Evolutionary conservation across 2,113 vertebrate species (phyloP), one percentile per base, ranked within the genome.

Genomic region (Barnardius zonarius): DNA sequence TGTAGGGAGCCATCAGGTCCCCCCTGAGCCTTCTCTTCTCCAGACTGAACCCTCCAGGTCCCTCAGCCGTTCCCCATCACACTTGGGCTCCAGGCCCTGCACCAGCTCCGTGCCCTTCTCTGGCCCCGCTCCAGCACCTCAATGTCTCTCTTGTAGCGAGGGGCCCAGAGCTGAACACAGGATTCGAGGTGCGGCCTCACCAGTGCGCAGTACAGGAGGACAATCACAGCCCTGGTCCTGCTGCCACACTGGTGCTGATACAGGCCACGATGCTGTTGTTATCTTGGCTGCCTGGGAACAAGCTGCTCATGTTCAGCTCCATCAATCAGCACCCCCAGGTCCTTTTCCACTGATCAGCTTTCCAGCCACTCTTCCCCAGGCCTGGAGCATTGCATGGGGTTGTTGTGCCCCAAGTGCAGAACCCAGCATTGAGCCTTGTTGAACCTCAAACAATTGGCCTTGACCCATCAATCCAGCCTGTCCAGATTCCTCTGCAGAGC

Each of bases 101-200:
- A 22, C 80, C 73, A 72, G 49, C 41, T 72, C 31, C 0, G 0
- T 2, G 48, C 43, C 74, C 37, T 59, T 25, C 51, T 44, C 59
- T 39, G 67, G 51, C 30, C 33, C 6, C 0, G 0, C 33, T 66
- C 9, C 44, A 61, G 13, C 16, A 2, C 27, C 52, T 39, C 62
- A 41, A 9, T 13, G 52, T 6, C n/a, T 9, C 30, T 52, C 66
- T 6, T 59, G 52, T 17, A n/a, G 6, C 1, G 24, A 61, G 19
- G 10, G 20, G 30, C n/a, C 24, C 82, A 74, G 14, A 79, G 9
- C 44, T 54, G 61, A 5, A 13, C 75, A 41, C 30, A 46, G 46
- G 1, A 31, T 7, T 39, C 0, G 0, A 52, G 33, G 24, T 35
- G 39, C 7, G 5, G 39, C 28, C 44, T 80, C 67, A 22, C 2